phyloP scores from a whole-genome alignment of 2,113 vertebrate genomes.

The Amblyopsis rosae region DNA sequence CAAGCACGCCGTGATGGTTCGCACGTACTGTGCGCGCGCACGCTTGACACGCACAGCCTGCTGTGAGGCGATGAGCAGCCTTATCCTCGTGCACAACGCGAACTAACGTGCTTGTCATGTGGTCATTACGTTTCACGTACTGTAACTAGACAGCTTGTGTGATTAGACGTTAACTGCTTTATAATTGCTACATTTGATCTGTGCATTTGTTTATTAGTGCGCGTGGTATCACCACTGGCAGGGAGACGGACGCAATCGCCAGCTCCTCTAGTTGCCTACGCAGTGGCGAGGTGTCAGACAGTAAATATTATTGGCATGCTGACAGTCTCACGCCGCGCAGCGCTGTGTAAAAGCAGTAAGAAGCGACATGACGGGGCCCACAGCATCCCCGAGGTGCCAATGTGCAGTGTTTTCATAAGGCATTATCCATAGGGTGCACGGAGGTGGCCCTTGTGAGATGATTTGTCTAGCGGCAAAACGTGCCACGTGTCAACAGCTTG shows the following conservation, averaged over 20 bases:
- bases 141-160: background rate
- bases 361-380: constrained; percentile 58
- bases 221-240: constrained; percentile 30
- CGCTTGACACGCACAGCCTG: constrained; percentile 25
- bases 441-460: constrained; percentile 48
- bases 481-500: constrained; percentile 20
- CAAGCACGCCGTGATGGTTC: constrained; percentile 2
- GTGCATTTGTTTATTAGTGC: constrained; percentile 33
- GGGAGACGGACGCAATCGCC: constrained; percentile 43
- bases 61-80: too few relatives aligned
- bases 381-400: constrained; percentile 65
- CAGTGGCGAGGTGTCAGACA: constrained; percentile 66
- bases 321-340: constrained; percentile 60
- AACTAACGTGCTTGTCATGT: too few relatives aligned
- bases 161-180: background rate
- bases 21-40: constrained; percentile 1
- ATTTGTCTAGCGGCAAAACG: constrained; percentile 37
- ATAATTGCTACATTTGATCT: constrained; percentile 10
- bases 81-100: too few relatives aligned
- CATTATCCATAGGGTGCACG: constrained; percentile 52
- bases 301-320: constrained; percentile 75
- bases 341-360: constrained; percentile 71
- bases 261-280: constrained; percentile 30
- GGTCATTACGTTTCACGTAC: background rate
- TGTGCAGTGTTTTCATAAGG: constrained; percentile 64